Evolutionary conservation across 2,113 vertebrate genomes (phyloP).

Genomic region (Pelecanoides urinatrix): DNA sequence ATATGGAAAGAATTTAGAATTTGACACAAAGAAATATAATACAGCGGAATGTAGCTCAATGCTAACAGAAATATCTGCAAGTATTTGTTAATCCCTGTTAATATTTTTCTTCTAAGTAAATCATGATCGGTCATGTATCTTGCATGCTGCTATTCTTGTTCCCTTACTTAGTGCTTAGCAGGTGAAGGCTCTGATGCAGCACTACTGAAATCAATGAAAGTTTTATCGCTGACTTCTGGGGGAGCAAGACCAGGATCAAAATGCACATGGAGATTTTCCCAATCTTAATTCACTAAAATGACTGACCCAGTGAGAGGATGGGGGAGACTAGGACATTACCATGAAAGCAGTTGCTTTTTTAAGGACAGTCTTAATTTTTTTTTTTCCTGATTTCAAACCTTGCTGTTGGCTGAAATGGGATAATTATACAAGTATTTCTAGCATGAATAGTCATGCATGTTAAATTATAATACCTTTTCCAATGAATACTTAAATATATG

Average conservation of each 20-base stretch:
- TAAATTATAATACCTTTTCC: background rate
- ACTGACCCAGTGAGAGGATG: background rate
- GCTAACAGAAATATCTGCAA: background rate
- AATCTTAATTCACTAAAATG: background rate
- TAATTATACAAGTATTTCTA: background rate
- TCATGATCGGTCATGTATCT: background rate
- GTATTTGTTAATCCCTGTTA: background rate
- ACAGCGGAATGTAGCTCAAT: background rate
- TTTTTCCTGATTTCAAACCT: background rate
- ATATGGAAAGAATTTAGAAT: background rate
- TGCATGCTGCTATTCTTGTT: background rate
- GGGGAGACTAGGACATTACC: background rate
- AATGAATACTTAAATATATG: background rate
- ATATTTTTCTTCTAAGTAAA: background rate
- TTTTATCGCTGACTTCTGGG: background rate
- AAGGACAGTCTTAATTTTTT: background rate
- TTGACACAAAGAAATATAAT: background rate
- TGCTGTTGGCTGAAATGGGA: background rate
- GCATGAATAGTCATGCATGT: background rate
- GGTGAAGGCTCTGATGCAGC: background rate
- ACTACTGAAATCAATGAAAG: background rate
- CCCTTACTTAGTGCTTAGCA: background rate
- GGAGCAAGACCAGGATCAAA: background rate
- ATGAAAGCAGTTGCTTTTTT: background rate
- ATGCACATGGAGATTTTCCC: background rate